A percentile compares a stretch with the other conserved stretches of the same genome.
Evolutionary conservation across 2,113 vertebrate species (phyloP).

Genomic region (Phaetusa simplex): DNA sequence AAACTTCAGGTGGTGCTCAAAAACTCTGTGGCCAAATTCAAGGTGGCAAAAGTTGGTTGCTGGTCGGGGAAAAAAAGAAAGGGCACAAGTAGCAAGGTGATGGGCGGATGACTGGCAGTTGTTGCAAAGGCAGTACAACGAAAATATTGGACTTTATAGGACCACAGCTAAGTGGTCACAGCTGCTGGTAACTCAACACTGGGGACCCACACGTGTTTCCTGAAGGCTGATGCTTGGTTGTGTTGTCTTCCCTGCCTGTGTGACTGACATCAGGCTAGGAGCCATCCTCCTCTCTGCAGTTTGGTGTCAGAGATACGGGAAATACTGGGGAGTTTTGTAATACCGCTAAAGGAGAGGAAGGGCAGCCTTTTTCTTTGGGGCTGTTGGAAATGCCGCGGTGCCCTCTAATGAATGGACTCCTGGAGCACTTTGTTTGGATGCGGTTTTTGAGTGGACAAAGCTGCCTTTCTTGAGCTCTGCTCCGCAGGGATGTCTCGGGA

Average conservation of each 20-base stretch:
- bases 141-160: background rate
- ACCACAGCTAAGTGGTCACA: background rate
- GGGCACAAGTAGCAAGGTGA: background rate
- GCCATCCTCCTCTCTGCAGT: background rate
- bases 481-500: background rate
- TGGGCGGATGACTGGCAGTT: background rate
- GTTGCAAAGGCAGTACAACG: background rate
- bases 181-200: background rate
- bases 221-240: background rate
- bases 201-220: accelerated
- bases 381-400: background rate
- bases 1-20: background rate
- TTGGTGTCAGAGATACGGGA: background rate
- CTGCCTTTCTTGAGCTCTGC: background rate
- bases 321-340: background rate
- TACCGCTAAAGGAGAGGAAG: accelerated
- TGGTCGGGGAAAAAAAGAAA: background rate
- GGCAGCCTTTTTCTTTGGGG: background rate
- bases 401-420: background rate
- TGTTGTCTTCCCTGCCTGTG: accelerated
- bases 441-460: background rate
- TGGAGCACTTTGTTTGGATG: background rate
- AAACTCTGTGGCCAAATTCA: background rate
- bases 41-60: background rate
- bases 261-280: background rate